Percentiles rank a stretch among this genome's conserved stretches.
Conservation (phyloP, 2,888 invertebrate genomes). For the Aricia artaxerxes region DNA sequence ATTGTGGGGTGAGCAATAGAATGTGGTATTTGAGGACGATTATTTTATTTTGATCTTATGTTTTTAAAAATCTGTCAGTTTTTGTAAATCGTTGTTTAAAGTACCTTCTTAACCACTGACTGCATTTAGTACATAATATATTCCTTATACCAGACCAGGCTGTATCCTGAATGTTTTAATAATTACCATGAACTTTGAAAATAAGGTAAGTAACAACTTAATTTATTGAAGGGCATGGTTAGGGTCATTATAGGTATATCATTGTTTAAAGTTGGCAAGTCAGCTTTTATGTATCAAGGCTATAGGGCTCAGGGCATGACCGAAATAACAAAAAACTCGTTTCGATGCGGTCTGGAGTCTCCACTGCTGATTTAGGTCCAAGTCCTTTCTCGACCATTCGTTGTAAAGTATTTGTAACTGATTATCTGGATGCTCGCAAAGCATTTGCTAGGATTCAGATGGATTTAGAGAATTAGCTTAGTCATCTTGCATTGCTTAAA, state of each 20-base stretch:
- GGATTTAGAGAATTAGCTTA: background rate
- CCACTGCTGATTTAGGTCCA: conserved; percentile 18
- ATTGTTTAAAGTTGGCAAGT: background rate
- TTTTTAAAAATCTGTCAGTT: too few species aligned
- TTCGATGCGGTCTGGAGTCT: background rate
- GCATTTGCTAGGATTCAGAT: background rate
- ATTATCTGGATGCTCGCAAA: background rate
- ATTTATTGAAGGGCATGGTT: background rate
- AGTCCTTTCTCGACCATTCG: background rate
- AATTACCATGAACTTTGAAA: background rate
- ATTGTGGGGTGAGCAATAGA: too few species aligned
- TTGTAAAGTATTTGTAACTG: background rate
- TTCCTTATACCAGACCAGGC: too few species aligned
- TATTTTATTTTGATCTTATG: too few species aligned
- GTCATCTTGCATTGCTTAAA: background rate
- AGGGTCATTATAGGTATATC: background rate
- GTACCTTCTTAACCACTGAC: too few species aligned
- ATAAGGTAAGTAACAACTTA: background rate
- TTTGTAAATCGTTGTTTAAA: too few species aligned
- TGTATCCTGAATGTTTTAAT: background rate
- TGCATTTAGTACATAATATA: too few species aligned
- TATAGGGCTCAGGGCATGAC: conserved; percentile 22
- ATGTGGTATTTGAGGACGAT: too few species aligned
- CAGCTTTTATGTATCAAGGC: conserved; percentile 20
- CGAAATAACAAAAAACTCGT: conserved; percentile 29